Evolutionary conservation across 2,113 vertebrate species (phyloP).

Genomic region (Loxodonta africana): DNA sequence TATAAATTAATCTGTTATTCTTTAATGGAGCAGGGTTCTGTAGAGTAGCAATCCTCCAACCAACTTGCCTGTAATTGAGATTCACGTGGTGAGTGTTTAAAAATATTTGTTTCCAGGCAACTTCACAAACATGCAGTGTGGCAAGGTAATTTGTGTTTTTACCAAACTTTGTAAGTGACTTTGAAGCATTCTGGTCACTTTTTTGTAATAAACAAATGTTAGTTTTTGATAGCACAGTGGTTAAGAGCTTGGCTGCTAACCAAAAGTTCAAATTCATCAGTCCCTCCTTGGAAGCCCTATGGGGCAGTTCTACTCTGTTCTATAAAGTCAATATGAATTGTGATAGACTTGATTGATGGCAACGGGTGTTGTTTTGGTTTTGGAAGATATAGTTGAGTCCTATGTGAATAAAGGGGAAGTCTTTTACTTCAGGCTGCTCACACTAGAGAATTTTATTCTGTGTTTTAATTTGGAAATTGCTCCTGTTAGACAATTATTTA

Average conservation of each 20-base stretch:
- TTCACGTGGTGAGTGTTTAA: background rate
- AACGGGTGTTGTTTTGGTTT: background rate
- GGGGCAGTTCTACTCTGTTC: background rate
- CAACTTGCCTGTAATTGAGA: background rate
- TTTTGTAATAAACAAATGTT: background rate
- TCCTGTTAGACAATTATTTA: background rate
- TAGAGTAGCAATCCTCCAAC: background rate
- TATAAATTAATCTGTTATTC: background rate
- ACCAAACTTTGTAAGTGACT: background rate
- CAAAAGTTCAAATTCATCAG: no score
- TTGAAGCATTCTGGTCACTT: background rate
- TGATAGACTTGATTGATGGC: background rate
- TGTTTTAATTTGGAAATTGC: background rate
- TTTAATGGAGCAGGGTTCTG: background rate
- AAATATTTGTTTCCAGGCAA: background rate
- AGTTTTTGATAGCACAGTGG: background rate
- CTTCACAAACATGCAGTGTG: background rate
- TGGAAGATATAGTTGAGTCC: background rate
- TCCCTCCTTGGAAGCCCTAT: no score
- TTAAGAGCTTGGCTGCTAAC: no score
- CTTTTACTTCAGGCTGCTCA: background rate
- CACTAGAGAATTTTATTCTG: background rate
- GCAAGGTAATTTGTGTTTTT: background rate
- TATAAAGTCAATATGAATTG: no score
- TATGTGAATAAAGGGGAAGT: background rate